Conservation (phyloP, 2,113 vertebrate species). For the Ranitomeya imitator region DNA sequence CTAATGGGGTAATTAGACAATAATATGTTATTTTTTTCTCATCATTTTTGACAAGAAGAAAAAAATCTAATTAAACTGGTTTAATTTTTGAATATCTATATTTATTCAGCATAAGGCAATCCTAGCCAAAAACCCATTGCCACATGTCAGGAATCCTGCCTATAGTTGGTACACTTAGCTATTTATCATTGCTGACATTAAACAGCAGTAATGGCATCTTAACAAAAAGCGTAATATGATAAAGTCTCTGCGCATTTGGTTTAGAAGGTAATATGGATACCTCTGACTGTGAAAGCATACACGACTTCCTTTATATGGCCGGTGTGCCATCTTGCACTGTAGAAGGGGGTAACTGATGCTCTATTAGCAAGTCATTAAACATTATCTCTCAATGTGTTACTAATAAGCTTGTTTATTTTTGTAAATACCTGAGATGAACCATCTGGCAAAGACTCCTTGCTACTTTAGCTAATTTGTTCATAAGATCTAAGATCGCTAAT, state of each 20-base stretch:
- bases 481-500: background rate
- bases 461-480: slow-evolving; percentile 19
- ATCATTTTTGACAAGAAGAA: background rate
- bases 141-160: background rate
- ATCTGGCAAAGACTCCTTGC: slow-evolving; percentile 43
- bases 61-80: background rate
- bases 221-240: slow-evolving; percentile 31
- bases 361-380: slow-evolving; percentile 48
- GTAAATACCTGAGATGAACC: slow-evolving; percentile 35
- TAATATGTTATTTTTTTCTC: background rate
- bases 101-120: background rate
- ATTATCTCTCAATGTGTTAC: slow-evolving; percentile 52
- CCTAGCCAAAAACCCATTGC: background rate
- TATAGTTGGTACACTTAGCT: background rate
- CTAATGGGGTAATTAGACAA: background rate
- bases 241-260: slow-evolving; percentile 5
- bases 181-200: slow-evolving; percentile 9
- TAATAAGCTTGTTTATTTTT: slow-evolving; percentile 51
- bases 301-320: slow-evolving; percentile 6
- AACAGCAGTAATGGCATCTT: slow-evolving; percentile 19
- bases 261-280: slow-evolving; percentile 18
- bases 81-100: background rate
- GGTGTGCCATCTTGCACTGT: slow-evolving; percentile 33
- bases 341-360: slow-evolving; percentile 44
- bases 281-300: slow-evolving; percentile 4